Percentiles rank a stretch among this genome's conserved stretches.
These are phyloP conservation scores for Rachycentron canadum DNA, from an alignment of 2,797 vertebrate genomes.

Conservation along the genomic window DNA sequence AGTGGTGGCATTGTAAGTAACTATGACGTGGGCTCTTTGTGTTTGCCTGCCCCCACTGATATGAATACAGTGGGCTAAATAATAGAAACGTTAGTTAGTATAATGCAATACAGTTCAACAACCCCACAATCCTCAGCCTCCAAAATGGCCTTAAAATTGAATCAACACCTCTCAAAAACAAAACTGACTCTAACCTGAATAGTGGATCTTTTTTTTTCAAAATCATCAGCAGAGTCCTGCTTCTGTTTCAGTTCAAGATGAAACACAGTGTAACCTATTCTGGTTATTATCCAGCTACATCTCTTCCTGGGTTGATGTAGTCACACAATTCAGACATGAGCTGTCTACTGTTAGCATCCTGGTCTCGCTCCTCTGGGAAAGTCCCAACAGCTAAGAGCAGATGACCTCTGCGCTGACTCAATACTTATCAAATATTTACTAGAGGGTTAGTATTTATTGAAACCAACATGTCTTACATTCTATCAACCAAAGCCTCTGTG, in stretches of 20 bases:
- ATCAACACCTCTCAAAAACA: neutral
- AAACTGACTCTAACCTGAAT: neutral
- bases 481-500: slow-evolving; percentile 30
- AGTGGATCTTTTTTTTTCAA: slow-evolving; percentile 10
- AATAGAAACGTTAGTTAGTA: neutral
- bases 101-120: neutral
- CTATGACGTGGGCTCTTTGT: slow-evolving; percentile 11
- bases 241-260: slow-evolving; percentile 24
- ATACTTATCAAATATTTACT: slow-evolving; percentile 61
- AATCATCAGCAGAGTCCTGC: neutral
- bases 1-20: neutral
- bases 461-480: slow-evolving; percentile 23
- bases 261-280: slow-evolving; percentile 9
- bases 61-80: neutral
- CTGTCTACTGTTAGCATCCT: slow-evolving; percentile 46
- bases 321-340: slow-evolving; percentile 39
- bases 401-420: slow-evolving; percentile 46
- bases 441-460: slow-evolving; percentile 33
- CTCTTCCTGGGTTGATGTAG: slow-evolving; percentile 38
- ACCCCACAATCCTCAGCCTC: neutral
- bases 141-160: neutral
- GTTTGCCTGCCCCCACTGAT: neutral
- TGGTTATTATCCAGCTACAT: slow-evolving; percentile 45
- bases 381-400: slow-evolving; percentile 33
- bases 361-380: slow-evolving; percentile 42